Base-by-base conservation (phyloP, 2,888 invertebrate genomes). In the Leucophenga maculata region DNA sequence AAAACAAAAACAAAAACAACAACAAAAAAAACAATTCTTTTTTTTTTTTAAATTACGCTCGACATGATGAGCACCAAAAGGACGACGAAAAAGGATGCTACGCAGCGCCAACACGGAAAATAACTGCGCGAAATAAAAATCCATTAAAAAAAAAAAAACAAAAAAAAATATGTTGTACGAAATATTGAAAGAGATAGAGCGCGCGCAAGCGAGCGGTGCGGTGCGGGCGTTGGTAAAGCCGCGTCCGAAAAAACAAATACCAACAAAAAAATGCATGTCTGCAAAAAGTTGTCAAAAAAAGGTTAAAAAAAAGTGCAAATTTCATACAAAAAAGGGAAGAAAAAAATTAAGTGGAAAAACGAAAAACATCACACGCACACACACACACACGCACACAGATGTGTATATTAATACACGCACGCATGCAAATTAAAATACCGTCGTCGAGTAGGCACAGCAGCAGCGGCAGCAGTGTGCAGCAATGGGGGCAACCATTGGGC, bases 1-100 rank as follows among this genome's bases (percentile, higher is more conserved):
- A 39, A 60, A 4, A 31, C 13, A 59, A 59, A 31, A 32, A 32
- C 2, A 59, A 32, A 16, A 32, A 6, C 26, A 31, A 31, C 26
- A 59, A 39, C 8, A 32, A 32, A 32, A 32, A 32, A 13, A 11
- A 50, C 6, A 18, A 52, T 9, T 16, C 6, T 48, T 8, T 11
- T 48, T 4, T 6, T 48, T 6, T 54, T 16, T 8, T 32, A 39
- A 39, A 39, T 32, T 18, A 79, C 80, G 76, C 79, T 84, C 85
- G 81, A 83, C 84, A 79, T 78, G 83, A 83, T 76, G 79, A 82
- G 78, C 78, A 73, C 16, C 72, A 68, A 74, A 71, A 74, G 22
- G 20, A 18, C 70, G 70, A 78, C n/a, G n/a, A 69, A 65, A 80
- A 71, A 68, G 66, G 57, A 71, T 68, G 69, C 59, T 65, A 68